Percentiles rank a stretch among this genome's conserved stretches.
phyloP scores from a whole-genome alignment of 2,888 invertebrate genomes.

The Smittia sp. region DNA sequence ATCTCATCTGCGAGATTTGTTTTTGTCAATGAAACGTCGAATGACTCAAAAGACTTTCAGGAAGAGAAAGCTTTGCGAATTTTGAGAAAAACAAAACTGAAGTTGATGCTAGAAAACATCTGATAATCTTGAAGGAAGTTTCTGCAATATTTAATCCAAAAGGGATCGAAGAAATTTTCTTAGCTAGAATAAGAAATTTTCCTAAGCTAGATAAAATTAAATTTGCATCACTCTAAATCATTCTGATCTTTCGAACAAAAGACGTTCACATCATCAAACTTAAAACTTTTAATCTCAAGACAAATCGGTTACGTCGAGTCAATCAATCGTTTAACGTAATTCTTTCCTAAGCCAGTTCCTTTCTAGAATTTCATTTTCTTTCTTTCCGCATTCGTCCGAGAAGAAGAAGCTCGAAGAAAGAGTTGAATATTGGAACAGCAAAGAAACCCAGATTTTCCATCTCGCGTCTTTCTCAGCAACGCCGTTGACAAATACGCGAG shows the following conservation, averaged over 20 bases:
- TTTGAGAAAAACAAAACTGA: too few relatives aligned
- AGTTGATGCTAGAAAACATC: too few relatives aligned
- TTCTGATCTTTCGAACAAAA: neutral
- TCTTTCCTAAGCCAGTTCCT: neutral
- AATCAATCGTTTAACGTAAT: neutral
- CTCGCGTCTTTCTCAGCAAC: neutral
- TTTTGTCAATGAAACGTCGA: neutral
- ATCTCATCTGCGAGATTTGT: neutral
- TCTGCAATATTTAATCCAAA: too few relatives aligned
- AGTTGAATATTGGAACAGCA: slow-evolving; percentile 32
- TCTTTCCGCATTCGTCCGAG: neutral
- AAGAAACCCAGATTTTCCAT: slow-evolving; percentile 3
- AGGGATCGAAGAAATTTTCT: too few relatives aligned
- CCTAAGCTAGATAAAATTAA: too few relatives aligned
- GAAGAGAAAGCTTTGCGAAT: too few relatives aligned
- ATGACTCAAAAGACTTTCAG: neutral
- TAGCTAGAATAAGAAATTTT: too few relatives aligned
- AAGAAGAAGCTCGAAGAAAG: neutral
- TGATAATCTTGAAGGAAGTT: too few relatives aligned
- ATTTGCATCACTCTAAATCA: too few relatives aligned
- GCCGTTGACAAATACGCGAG: neutral
- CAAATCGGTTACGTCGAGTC: too few relatives aligned
- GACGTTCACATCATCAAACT: neutral
- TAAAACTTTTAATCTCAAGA: neutral
- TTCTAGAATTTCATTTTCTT: neutral